Conservation (phyloP, 2,113 vertebrate species). For the Planiliza haematocheilus region DNA sequence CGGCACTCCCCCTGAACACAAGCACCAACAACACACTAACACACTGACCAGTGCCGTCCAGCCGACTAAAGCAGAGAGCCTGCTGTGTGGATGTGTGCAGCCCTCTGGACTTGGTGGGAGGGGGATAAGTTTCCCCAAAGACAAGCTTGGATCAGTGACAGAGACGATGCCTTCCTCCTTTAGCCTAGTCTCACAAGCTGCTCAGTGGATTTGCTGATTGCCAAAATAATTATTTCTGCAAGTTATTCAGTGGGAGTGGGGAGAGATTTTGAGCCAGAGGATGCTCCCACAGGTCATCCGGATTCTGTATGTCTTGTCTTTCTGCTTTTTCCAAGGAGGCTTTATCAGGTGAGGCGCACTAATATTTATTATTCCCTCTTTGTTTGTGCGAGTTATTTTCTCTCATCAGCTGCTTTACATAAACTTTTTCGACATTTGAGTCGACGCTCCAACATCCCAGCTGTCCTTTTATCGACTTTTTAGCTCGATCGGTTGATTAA, state of each 20-base stretch:
- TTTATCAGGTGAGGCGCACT: constrained; percentile 83
- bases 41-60: constrained; percentile 40
- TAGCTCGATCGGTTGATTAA: background rate
- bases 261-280: constrained; percentile 78
- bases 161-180: constrained; percentile 79
- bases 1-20: constrained; percentile 57
- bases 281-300: constrained; percentile 85
- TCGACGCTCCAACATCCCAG: background rate
- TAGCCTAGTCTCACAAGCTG: constrained; percentile 63
- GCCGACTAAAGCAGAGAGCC: constrained; percentile 45
- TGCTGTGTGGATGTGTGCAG: constrained; percentile 73
- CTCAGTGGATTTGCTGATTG: constrained; percentile 82
- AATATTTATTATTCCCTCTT: background rate
- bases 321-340: constrained; percentile 84
- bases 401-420: constrained; percentile 9
- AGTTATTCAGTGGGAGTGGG: constrained; percentile 73
- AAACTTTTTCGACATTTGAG: constrained; percentile 51
- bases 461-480: constrained; percentile 9
- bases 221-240: constrained; percentile 56
- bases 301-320: constrained; percentile 82
- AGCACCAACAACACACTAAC: constrained; percentile 27
- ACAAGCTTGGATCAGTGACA: constrained; percentile 70
- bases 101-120: constrained; percentile 73
- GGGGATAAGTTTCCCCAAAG: constrained; percentile 81
- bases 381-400: constrained; percentile 12